Percentiles rank a stretch among this genome's conserved stretches.
phyloP scores from a whole-genome alignment of 2,797 vertebrate genomes.

The Masticophis lateralis region DNA sequence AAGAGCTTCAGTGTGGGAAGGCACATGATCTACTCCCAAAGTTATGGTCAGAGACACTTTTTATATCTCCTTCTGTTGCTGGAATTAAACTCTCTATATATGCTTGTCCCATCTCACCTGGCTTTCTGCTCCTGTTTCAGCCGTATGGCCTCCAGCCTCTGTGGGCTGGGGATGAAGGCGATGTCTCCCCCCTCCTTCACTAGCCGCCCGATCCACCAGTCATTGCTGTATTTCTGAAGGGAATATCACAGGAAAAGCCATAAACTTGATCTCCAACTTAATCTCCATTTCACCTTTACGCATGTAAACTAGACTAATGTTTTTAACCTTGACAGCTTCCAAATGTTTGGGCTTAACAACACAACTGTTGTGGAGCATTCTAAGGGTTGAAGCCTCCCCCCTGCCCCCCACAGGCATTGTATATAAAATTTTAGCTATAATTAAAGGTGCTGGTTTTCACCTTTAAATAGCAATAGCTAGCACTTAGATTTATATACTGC shows the following conservation, averaged over 20 bases:
- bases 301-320: background rate
- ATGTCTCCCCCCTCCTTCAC: constrained; percentile 95
- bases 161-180: constrained; percentile 94
- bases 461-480: background rate
- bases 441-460: background rate
- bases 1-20: background rate
- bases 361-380: background rate
- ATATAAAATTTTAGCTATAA: background rate
- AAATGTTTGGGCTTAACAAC: background rate
- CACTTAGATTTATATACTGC: background rate
- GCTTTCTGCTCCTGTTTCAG: constrained; percentile 95
- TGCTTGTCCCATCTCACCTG: constrained; percentile 70
- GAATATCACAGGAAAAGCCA: background rate
- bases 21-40: background rate
- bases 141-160: constrained; percentile 91
- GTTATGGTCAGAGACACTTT: background rate
- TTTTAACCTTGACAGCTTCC: background rate
- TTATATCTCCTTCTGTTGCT: background rate
- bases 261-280: background rate
- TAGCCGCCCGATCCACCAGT: constrained; percentile 96
- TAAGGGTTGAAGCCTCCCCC: background rate
- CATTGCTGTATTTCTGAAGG: constrained; percentile 90
- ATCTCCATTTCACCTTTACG: background rate
- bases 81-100: background rate
- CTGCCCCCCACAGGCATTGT: background rate